These are phyloP conservation scores for Tychaedon coryphoeus DNA, from an alignment of 2,113 vertebrate species.

Conservation along the genomic window DNA sequence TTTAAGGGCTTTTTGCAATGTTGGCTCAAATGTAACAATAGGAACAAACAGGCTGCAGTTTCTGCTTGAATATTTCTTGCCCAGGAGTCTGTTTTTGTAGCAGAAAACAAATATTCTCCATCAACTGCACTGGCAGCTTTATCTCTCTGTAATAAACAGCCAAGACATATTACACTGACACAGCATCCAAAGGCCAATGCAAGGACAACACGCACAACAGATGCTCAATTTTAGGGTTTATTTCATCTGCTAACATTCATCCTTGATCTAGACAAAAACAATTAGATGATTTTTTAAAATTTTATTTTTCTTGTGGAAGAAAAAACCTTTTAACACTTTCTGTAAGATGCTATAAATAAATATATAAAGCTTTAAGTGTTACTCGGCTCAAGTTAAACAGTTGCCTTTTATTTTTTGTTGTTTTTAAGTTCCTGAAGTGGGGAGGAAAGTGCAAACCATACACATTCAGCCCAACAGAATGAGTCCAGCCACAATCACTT, in stretches of 20 bases:
- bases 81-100: not conserved
- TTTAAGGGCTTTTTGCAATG: not conserved
- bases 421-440: constrained; percentile 37
- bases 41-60: not conserved
- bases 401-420: constrained; percentile 22
- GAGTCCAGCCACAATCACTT: not conserved
- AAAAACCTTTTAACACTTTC: constrained; percentile 46
- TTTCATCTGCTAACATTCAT: constrained; percentile 77
- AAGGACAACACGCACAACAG: constrained; percentile 27
- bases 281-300: constrained; percentile 51
- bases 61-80: not conserved
- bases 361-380: constrained; percentile 75
- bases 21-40: not conserved
- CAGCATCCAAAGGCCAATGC: not conserved
- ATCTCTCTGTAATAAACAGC: not conserved
- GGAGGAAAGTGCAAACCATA: constrained; percentile 35
- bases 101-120: not conserved
- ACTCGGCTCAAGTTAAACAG: constrained; percentile 63
- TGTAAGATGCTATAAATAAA: constrained; percentile 80
- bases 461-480: constrained; percentile 20
- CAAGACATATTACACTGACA: not conserved
- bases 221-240: constrained; percentile 68
- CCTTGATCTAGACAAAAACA: constrained; percentile 74
- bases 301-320: constrained; percentile 53
- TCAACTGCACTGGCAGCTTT: not conserved